Conservation (phyloP, 2,113 vertebrate genomes). For the Globicephala melas region DNA sequence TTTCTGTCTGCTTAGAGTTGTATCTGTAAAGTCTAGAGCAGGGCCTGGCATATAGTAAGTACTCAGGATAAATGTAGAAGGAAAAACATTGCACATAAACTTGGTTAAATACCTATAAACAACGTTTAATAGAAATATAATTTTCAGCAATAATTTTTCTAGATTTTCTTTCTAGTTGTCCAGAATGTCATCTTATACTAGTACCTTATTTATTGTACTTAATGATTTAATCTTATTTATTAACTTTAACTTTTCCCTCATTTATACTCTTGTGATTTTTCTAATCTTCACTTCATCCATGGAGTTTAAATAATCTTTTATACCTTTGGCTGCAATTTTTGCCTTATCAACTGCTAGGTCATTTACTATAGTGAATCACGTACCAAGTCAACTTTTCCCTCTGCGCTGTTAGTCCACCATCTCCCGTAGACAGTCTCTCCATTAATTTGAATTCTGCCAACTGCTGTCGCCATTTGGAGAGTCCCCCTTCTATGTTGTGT, state of each 20-base stretch:
- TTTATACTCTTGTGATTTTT: neutral
- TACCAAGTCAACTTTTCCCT: neutral
- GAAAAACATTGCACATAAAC: neutral
- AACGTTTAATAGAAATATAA: neutral
- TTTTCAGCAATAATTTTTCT: neutral
- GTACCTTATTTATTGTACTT: neutral
- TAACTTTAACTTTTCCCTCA: neutral
- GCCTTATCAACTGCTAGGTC: neutral
- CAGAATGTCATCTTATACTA: neutral
- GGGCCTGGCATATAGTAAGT: neutral
- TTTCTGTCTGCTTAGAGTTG: neutral
- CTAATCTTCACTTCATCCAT: neutral
- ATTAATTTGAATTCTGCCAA: neutral
- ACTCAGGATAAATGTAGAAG: neutral
- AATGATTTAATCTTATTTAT: neutral
- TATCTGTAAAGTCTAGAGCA: neutral
- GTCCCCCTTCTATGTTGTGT: neutral
- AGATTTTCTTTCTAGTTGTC: slow-evolving; percentile 13
- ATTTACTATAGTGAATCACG: neutral
- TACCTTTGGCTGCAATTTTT: neutral
- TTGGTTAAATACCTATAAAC: neutral
- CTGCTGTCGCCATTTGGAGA: neutral
- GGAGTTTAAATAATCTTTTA: neutral
- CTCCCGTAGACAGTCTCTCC: neutral
- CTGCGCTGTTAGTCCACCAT: neutral